These are phyloP conservation scores for Amiota mariae DNA, from an alignment of 2,888 invertebrate species.

Conservation along the genomic window DNA sequence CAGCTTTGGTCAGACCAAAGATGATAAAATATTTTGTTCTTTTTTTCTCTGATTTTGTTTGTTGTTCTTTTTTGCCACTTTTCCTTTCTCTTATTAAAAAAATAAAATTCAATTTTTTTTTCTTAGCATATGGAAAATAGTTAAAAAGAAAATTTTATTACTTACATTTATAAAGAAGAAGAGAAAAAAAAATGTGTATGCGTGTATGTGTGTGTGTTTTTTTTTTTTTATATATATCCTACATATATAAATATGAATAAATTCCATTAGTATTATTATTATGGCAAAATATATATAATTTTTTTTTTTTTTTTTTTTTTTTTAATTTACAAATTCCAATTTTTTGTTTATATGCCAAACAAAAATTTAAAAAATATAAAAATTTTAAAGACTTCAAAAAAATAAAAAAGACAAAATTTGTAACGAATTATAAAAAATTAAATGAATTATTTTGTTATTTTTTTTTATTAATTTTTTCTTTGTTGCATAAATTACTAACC, in stretches of 20 bases:
- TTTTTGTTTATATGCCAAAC: not conserved
- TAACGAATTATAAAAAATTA: not conserved
- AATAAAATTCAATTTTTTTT: not conserved
- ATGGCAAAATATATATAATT: not conserved
- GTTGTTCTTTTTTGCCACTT: not conserved
- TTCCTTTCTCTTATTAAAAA: not conserved
- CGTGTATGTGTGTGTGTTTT: too few species aligned
- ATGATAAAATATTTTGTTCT: not conserved
- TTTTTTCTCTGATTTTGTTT: not conserved
- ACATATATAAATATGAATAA: not conserved
- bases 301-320: not conserved
- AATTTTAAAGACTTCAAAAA: not conserved
- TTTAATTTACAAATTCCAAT: not conserved
- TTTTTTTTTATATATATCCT: not conserved
- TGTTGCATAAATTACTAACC: too few species aligned
- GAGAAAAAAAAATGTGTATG: not conserved
- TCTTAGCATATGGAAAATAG: not conserved
- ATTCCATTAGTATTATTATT: slow-evolving; percentile 21
- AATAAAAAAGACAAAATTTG: not conserved
- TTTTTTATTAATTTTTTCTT: not conserved
- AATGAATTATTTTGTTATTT: not conserved
- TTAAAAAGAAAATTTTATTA: slow-evolving; percentile 8
- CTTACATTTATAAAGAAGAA: not conserved
- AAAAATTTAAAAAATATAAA: not conserved
- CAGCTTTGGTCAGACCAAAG: not conserved